phyloP scores from a whole-genome alignment of 2,113 vertebrate genomes.

The Rhombomys opimus region DNA sequence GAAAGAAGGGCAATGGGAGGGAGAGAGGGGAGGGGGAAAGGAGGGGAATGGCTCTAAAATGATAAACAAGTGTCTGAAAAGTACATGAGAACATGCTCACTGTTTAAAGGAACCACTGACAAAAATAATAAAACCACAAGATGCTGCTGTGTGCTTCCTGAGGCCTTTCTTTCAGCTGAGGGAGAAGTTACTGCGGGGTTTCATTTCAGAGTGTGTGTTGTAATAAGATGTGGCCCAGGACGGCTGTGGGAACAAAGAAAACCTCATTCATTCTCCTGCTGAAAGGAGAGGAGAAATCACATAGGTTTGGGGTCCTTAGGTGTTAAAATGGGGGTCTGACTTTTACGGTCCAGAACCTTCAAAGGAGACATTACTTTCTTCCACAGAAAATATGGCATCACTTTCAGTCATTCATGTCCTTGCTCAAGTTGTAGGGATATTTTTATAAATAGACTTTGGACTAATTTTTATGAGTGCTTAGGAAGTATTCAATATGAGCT shows the following conservation, averaged over 20 bases:
- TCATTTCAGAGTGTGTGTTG: slow-evolving; percentile 31
- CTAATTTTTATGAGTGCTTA: not conserved
- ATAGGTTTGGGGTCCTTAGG: slow-evolving; percentile 23
- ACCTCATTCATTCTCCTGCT: not conserved
- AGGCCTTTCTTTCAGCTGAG: not conserved
- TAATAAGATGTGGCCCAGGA: not conserved
- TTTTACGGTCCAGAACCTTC: slow-evolving; percentile 49
- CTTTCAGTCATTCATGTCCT: not conserved
- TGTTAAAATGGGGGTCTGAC: not conserved
- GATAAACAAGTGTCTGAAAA: not conserved
- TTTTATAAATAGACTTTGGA: not conserved
- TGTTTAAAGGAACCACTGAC: not conserved
- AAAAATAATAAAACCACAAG: not conserved
- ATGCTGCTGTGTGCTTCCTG: not conserved
- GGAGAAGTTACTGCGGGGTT: slow-evolving; percentile 12
- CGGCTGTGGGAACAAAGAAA: not conserved
- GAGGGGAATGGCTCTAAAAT: not conserved
- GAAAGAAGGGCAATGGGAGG: not conserved
- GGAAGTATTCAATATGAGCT: not conserved
- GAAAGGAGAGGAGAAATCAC: slow-evolving; percentile 42
- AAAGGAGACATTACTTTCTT: slow-evolving; percentile 35
- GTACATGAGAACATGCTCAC: slow-evolving; percentile 9
- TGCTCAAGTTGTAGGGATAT: slow-evolving; percentile 32
- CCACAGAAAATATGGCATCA: slow-evolving; percentile 39
- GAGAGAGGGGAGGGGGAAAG: not conserved